Evolutionary conservation across 2,113 vertebrate species (phyloP).

Genomic region (Melanotaenia duboulayi): DNA sequence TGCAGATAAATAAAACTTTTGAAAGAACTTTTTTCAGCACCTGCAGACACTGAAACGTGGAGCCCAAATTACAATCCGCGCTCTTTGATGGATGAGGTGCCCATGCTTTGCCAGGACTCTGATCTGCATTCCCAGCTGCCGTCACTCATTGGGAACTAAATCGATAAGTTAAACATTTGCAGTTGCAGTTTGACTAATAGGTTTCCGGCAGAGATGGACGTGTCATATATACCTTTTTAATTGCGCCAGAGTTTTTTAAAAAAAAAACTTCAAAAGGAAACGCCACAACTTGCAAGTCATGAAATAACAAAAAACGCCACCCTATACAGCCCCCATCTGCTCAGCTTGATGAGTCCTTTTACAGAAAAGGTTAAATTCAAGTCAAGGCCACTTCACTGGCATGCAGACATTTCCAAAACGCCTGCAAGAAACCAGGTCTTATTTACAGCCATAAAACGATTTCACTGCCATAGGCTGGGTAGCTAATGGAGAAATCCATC

Average conservation of each 20-base stretch:
- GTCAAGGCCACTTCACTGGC: slow-evolving; percentile 67
- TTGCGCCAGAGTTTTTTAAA: not conserved
- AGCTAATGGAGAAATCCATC: slow-evolving; percentile 61
- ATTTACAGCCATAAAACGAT: slow-evolving; percentile 47
- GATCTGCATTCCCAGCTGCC: slow-evolving; percentile 62
- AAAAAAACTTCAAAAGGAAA: slow-evolving; percentile 16
- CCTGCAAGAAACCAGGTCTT: slow-evolving; percentile 47
- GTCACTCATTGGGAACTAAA: slow-evolving; percentile 56
- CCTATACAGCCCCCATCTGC: slow-evolving; percentile 42
- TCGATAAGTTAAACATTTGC: slow-evolving; percentile 55
- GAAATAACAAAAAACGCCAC: slow-evolving; percentile 28
- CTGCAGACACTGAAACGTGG: not conserved
- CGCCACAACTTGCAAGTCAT: slow-evolving; percentile 41
- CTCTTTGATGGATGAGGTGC: slow-evolving; percentile 56
- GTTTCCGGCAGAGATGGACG: slow-evolving; percentile 7
- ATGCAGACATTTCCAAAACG: slow-evolving; percentile 58
- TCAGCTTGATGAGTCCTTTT: slow-evolving; percentile 26
- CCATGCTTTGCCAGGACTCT: slow-evolving; percentile 47
- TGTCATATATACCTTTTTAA: slow-evolving; percentile 39
- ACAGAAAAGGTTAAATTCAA: slow-evolving; percentile 68
- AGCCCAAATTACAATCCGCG: slow-evolving; percentile 33
- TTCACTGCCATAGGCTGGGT: slow-evolving; percentile 45
- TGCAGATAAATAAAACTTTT: slow-evolving; percentile 28
- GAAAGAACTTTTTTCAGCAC: slow-evolving; percentile 1
- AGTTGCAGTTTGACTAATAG: slow-evolving; percentile 49